Conservation (phyloP, 2,888 invertebrate genomes). For the Diarsia brunnea region DNA sequence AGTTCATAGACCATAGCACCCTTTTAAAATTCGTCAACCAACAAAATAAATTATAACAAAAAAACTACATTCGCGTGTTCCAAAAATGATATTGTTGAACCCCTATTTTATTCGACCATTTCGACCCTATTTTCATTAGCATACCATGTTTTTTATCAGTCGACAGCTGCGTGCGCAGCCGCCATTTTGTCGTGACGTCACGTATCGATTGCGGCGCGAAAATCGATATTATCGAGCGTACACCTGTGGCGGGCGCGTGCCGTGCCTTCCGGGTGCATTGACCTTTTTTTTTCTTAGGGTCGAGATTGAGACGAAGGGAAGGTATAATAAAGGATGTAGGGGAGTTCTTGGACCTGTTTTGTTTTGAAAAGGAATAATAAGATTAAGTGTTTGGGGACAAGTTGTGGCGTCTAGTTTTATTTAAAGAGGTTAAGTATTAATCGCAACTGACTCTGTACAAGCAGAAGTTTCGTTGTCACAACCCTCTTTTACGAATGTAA, state of each 20-base stretch:
- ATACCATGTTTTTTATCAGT: conserved; percentile 69
- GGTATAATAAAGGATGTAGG: conserved; percentile 23
- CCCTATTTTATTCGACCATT: conserved; percentile 73
- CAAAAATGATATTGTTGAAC: conserved; percentile 71
- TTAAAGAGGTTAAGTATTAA: neutral
- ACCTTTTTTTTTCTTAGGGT: conserved; percentile 76
- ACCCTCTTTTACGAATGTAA: neutral
- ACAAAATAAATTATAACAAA: conserved; percentile 60
- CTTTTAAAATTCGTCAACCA: conserved; percentile 51
- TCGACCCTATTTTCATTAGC: conserved; percentile 80
- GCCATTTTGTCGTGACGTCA: conserved; percentile 85
- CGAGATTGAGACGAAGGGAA: conserved; percentile 44
- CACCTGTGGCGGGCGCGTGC: conserved; percentile 87
- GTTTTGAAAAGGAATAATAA: neutral
- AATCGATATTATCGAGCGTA: conserved; percentile 87
- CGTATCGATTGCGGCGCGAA: conserved; percentile 81
- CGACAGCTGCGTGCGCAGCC: conserved; percentile 85
- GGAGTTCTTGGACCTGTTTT: conserved; percentile 15
- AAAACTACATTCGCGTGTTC: conserved; percentile 73
- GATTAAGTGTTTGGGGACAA: neutral
- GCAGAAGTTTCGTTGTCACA: neutral
- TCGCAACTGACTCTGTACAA: neutral
- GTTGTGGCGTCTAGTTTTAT: neutral
- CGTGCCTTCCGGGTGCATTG: conserved; percentile 83
- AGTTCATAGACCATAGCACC: conserved; percentile 38